Percentiles rank a stretch among this genome's conserved stretches.
Conservation (phyloP, 2,113 vertebrate genomes). For the Tricholaema leucomelas region DNA sequence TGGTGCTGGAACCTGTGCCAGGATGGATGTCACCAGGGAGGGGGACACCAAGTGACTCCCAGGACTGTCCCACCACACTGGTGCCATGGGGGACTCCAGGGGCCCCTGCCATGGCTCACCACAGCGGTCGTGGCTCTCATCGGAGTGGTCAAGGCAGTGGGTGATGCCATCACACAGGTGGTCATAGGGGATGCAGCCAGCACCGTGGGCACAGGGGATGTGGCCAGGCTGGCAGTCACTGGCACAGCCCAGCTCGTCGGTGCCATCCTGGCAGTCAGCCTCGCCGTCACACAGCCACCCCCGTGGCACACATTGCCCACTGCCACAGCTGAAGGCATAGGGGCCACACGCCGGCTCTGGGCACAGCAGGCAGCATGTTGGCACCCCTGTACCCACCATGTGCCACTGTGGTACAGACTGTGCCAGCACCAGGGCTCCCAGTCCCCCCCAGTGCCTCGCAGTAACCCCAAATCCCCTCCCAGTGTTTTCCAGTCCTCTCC, state of each 20-base stretch:
- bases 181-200: constrained; percentile 75
- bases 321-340: constrained; percentile 79
- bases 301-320: constrained; percentile 79
- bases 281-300: constrained; percentile 89
- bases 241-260: constrained; percentile 81
- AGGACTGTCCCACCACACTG: rapidly evolving
- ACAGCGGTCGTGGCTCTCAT: constrained; percentile 78
- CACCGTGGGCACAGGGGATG: constrained; percentile 73
- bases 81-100: background rate
- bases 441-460: background rate
- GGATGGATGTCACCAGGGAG: no score
- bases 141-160: constrained; percentile 85
- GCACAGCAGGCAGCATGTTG: background rate
- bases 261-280: constrained; percentile 83
- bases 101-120: constrained; percentile 14
- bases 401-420: no score
- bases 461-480: no score
- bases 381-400: no score
- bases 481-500: no score
- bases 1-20: constrained; percentile 70
- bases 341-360: constrained; percentile 67
- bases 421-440: no score
- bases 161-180: constrained; percentile 83
- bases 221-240: constrained; percentile 70
- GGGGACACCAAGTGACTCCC: background rate